Percentiles rank a stretch among this genome's conserved stretches.
phyloP scores from a whole-genome alignment of 2,113 vertebrate species.

The Mirza zaza region DNA sequence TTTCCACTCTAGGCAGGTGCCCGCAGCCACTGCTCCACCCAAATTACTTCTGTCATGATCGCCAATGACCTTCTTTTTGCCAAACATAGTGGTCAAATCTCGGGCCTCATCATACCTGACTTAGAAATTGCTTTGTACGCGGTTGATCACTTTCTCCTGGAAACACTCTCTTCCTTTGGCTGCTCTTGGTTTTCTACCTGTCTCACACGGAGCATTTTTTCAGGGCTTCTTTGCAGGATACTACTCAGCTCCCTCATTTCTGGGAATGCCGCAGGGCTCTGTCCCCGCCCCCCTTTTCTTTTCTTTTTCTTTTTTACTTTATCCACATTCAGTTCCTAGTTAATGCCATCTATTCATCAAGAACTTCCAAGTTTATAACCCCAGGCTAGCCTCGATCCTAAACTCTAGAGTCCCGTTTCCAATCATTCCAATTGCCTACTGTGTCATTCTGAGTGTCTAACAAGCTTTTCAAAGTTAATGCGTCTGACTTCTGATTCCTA shows the following conservation, averaged over 20 bases:
- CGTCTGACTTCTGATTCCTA: neutral
- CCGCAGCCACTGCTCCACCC: neutral
- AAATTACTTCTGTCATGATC: neutral
- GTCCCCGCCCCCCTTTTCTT: too few relatives aligned
- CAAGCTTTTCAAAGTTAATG: neutral
- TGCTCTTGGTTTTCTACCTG: neutral
- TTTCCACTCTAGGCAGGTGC: neutral
- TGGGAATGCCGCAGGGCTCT: neutral
- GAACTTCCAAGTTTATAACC: neutral
- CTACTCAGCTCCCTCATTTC: neutral
- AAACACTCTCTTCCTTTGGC: neutral
- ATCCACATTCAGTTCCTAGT: neutral
- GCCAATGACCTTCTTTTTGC: neutral
- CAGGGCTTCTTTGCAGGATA: neutral
- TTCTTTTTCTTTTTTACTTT: neutral
- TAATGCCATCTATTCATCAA: neutral
- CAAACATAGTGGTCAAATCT: neutral
- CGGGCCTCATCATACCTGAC: neutral
- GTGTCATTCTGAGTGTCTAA: neutral
- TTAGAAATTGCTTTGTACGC: neutral
- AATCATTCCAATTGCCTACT: too few relatives aligned
- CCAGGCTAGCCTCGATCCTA: too few relatives aligned
- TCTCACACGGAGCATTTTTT: neutral
- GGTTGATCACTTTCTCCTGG: neutral
- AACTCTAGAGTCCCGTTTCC: neutral